Base-by-base conservation (phyloP, 2,888 invertebrate genomes). In the Aleiodes leptofemur region DNA sequence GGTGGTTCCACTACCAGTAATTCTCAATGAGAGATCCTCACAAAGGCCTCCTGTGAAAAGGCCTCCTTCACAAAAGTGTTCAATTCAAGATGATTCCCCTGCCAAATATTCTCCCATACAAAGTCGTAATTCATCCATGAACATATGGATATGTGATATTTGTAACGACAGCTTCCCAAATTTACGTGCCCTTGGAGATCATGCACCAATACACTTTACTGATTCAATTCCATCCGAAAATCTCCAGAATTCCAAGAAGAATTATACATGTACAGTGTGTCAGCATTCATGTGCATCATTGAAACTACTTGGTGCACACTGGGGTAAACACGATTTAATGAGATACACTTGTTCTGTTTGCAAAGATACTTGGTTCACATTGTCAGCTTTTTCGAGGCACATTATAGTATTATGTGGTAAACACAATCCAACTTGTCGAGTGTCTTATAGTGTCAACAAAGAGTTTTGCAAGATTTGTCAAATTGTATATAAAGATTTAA, bases 401-500 rank as follows among this genome's bases (percentile, higher is more conserved):
- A 14, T 68, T 3, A 13, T 51, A 7, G 51, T 14, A 4, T 4
- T 31, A 0, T 68, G 68, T 31, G 7, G 14, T n/a, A 68, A 68
- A n/a, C 31, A 51, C 5, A 29, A 68, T 68, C 31, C 68, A 1
- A 7, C 13, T 1, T 68, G 68, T 9, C 50, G 68, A n/a, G 51
- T 68, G 0, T 51, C 68, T 5, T 68, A 51, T 8, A 8, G 14
- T 4, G 14, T 51, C 1, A 68, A 23, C 23, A 23, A n/a, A 13
- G 34, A 29, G 3, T 76, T 84, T 9, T 87, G 87, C 64, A 82
- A 77, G 5, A 13, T 82, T 7, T 87, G 87, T 56, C 75, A 69
- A 5, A 56, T 59, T 0, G 43, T 80, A 6, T 50, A 56, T 7
- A 66, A 34, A 6, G 56, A 23, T 57, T 0, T 56, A 1, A 13